Percentiles rank a stretch among this genome's conserved stretches.
Conservation (phyloP, 2,113 vertebrate species). For the Calidris pugnax region DNA sequence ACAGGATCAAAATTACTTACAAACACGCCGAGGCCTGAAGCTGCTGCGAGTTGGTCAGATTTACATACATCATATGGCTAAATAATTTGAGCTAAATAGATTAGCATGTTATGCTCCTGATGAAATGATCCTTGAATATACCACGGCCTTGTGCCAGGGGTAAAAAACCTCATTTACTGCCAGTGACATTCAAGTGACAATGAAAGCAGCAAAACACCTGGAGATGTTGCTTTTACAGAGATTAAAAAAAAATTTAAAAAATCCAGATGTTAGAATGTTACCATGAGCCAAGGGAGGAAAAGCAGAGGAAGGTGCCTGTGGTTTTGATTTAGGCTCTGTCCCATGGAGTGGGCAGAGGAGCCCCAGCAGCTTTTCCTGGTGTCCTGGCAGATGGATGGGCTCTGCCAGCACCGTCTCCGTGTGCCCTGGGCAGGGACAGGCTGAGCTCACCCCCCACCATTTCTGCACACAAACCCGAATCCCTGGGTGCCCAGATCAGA, state of each 20-base stretch:
- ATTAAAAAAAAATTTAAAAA: neutral
- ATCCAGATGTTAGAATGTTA: neutral
- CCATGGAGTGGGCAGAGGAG: neutral
- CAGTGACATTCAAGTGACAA: neutral
- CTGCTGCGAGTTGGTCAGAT: slow-evolving; percentile 47
- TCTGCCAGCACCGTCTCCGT: no score
- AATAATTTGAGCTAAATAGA: slow-evolving; percentile 69
- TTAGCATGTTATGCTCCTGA: slow-evolving; percentile 50
- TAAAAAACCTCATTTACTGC: neutral
- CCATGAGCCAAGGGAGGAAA: neutral
- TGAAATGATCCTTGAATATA: slow-evolving; percentile 39
- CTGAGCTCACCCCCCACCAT: accelerated
- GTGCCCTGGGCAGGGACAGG: neutral
- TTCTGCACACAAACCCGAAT: neutral
- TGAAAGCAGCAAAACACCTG: neutral
- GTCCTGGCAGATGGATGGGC: neutral
- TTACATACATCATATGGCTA: slow-evolving; percentile 44
- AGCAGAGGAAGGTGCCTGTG: neutral
- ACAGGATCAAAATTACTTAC: slow-evolving; percentile 12
- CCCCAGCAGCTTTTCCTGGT: accelerated
- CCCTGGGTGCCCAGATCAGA: neutral
- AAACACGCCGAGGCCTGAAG: neutral
- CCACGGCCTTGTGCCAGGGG: neutral
- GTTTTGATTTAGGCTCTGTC: neutral
- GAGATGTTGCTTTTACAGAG: neutral